Conservation (phyloP, 2,888 invertebrate species). For the Noctua comes region DNA sequence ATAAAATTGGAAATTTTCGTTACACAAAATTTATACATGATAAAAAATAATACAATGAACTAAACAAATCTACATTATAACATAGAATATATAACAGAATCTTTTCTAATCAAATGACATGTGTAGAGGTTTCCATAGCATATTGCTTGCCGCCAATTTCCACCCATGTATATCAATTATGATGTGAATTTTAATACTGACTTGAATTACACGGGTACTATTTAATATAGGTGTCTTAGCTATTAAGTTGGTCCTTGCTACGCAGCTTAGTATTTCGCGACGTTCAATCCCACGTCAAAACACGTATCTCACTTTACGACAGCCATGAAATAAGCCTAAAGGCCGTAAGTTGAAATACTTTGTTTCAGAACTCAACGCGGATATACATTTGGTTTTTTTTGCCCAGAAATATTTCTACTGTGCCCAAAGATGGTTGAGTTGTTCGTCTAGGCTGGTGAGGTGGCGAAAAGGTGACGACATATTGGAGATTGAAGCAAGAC, state of each 20-base stretch:
- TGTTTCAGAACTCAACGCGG: slow-evolving; percentile 28
- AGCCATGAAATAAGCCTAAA: slow-evolving; percentile 16
- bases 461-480: slow-evolving; percentile 42
- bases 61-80: no score
- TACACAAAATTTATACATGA: no score
- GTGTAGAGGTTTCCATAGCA: no score
- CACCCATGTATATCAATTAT: no score
- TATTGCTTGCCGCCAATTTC: no score
- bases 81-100: no score
- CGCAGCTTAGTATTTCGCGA: neutral
- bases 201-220: no score
- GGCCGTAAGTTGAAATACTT: slow-evolving; percentile 11
- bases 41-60: no score
- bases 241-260: neutral
- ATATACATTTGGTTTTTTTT: slow-evolving; percentile 11
- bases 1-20: no score
- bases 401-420: slow-evolving; percentile 22
- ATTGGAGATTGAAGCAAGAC: slow-evolving; percentile 44
- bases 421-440: slow-evolving; percentile 13
- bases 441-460: slow-evolving; percentile 42
- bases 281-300: neutral
- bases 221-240: neutral
- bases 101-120: no score
- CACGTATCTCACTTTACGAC: slow-evolving; percentile 29
- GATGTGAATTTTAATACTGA: no score